Conservation (phyloP, 1,140 invertebrate species). For the Elysia chlorotica region DNA sequence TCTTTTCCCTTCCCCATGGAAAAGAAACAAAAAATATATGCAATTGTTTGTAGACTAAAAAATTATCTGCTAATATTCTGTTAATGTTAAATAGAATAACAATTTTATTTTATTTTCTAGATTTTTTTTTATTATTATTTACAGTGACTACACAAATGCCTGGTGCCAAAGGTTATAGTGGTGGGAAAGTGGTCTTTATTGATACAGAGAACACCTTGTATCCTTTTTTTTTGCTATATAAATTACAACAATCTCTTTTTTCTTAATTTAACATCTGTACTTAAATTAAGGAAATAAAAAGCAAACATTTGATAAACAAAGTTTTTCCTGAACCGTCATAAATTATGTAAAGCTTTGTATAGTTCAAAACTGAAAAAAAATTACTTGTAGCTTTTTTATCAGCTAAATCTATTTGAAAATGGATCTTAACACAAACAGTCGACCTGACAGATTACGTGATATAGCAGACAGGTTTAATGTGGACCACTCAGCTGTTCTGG, state of each 20-base stretch:
- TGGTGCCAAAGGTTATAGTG: constrained; percentile 70
- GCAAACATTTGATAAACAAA: too few species aligned
- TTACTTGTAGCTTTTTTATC: too few species aligned
- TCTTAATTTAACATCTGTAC: too few species aligned
- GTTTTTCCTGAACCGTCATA: too few species aligned
- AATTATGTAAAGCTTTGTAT: too few species aligned
- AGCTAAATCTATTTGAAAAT: too few species aligned
- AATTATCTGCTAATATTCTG: not conserved
- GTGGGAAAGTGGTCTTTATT: constrained; percentile 79
- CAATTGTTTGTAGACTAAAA: not conserved
- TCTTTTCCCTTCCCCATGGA: not conserved
- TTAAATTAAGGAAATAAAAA: too few species aligned
- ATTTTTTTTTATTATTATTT: constrained; percentile 27
- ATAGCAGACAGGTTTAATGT: constrained; percentile 81
- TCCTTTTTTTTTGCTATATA: constrained; percentile 41
- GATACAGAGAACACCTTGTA: constrained; percentile 84
- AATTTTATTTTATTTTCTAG: too few species aligned
- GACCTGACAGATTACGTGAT: constrained; percentile 73
- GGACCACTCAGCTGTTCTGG: constrained; percentile 75
- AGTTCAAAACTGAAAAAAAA: too few species aligned
- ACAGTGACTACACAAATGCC: constrained; percentile 77
- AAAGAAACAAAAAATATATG: not conserved
- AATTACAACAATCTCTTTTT: not conserved
- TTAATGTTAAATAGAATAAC: too few species aligned
- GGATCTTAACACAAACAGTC: too few species aligned